Conservation (phyloP, 2,797 vertebrate genomes). For the Acipenser transmontanus region DNA sequence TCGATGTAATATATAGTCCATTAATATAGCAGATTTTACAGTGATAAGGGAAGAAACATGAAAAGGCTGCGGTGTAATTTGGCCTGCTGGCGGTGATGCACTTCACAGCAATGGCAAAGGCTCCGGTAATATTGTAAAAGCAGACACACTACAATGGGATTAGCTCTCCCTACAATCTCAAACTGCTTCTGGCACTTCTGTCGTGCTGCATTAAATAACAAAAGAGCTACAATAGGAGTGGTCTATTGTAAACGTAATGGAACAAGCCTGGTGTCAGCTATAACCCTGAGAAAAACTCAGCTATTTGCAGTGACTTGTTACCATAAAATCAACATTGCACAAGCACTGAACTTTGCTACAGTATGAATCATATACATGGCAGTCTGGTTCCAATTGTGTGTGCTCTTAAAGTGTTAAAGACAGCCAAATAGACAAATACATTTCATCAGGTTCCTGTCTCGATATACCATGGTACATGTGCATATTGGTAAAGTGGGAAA, state of each 20-base stretch:
- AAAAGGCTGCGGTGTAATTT: no score
- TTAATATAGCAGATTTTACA: slow-evolving; percentile 74
- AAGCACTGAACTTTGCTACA: not conserved
- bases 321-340: not conserved
- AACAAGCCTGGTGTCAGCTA: not conserved
- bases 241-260: not conserved
- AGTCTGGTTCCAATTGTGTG: no score
- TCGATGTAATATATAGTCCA: slow-evolving; percentile 84
- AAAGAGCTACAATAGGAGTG: not conserved
- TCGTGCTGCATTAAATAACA: not conserved
- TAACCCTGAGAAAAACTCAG: not conserved
- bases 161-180: not conserved
- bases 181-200: slow-evolving; percentile 26
- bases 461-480: no score
- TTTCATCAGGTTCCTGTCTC: no score
- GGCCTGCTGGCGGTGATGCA: no score
- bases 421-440: no score
- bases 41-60: slow-evolving; percentile 43
- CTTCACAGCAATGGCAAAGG: no score
- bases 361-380: no score
- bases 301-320: not conserved
- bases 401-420: no score
- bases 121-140: no score
- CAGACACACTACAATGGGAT: slow-evolving; percentile 26
- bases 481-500: no score